phyloP scores from a whole-genome alignment of 2,888 invertebrate genomes.

The Harpalus rufipes region DNA sequence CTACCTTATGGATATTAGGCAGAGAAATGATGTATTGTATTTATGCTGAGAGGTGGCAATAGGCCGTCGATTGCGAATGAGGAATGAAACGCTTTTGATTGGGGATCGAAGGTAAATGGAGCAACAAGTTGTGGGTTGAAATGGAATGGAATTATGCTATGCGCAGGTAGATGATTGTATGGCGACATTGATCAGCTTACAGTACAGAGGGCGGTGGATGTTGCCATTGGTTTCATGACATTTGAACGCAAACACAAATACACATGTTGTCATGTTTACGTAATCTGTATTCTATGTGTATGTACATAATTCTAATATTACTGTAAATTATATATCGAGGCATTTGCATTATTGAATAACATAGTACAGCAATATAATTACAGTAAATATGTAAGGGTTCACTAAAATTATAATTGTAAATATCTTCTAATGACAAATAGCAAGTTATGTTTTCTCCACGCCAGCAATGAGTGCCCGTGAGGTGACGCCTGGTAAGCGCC shows the following conservation, averaged over 20 bases:
- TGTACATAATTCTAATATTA: background rate
- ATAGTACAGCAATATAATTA: no score
- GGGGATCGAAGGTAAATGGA: slow-evolving; percentile 52
- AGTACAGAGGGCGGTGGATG: slow-evolving; percentile 21
- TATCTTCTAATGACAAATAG: no score
- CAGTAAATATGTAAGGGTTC: background rate
- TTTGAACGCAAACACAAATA: slow-evolving; percentile 12
- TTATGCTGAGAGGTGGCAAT: no score
- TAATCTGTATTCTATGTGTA: background rate
- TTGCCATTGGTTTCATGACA: slow-evolving; percentile 28
- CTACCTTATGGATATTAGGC: no score
- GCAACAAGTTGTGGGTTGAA: slow-evolving; percentile 48
- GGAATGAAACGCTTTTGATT: slow-evolving; percentile 24
- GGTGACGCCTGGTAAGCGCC: no score
- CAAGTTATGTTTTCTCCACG: no score
- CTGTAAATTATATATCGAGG: background rate
- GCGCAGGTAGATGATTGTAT: slow-evolving; percentile 40
- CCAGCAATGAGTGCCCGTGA: no score
- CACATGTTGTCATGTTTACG: background rate
- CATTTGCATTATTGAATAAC: background rate
- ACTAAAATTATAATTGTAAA: no score
- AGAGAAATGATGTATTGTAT: no score
- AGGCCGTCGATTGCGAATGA: background rate
- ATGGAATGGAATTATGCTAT: slow-evolving; percentile 26
- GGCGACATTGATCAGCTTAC: slow-evolving; percentile 42